phyloP scores from a whole-genome alignment of 2,888 invertebrate species.

The Philaethria dido region DNA sequence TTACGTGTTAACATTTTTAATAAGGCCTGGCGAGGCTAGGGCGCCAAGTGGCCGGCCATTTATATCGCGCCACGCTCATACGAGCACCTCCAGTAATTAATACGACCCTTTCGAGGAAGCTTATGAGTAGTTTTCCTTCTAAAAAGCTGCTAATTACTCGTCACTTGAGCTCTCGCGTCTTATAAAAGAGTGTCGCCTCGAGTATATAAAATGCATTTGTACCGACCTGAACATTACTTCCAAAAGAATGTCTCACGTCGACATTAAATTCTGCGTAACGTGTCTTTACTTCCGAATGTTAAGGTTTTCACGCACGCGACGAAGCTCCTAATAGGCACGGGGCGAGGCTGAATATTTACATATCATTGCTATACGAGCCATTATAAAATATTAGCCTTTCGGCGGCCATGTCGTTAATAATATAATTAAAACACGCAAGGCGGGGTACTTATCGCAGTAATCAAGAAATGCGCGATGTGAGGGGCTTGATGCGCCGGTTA shows the following conservation, averaged over 20 bases:
- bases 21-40: constrained; percentile 78
- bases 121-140: constrained; percentile 82
- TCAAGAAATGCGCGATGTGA: constrained; percentile 66
- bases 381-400: constrained; percentile 82
- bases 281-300: constrained; percentile 78
- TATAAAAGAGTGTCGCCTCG: constrained; percentile 47
- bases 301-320: constrained; percentile 76
- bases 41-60: constrained; percentile 81
- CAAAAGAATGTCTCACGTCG: constrained; percentile 69
- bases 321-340: constrained; percentile 65
- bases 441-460: constrained; percentile 76
- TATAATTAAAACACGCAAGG: constrained; percentile 84
- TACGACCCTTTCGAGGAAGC: constrained; percentile 79
- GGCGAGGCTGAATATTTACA: constrained; percentile 81
- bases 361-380: constrained; percentile 81
- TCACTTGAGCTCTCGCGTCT: constrained; percentile 62
- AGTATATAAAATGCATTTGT: constrained; percentile 34
- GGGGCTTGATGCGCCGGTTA: constrained; percentile 45
- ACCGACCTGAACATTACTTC: constrained; percentile 47
- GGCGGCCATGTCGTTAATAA: constrained; percentile 79
- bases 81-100: constrained; percentile 81
- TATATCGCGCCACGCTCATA: constrained; percentile 70
- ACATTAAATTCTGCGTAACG: constrained; percentile 71
- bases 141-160: constrained; percentile 79
- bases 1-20: constrained; percentile 83